Base-by-base conservation (phyloP, 2,888 invertebrate genomes). In the Hydrotaea diabolus region DNA sequence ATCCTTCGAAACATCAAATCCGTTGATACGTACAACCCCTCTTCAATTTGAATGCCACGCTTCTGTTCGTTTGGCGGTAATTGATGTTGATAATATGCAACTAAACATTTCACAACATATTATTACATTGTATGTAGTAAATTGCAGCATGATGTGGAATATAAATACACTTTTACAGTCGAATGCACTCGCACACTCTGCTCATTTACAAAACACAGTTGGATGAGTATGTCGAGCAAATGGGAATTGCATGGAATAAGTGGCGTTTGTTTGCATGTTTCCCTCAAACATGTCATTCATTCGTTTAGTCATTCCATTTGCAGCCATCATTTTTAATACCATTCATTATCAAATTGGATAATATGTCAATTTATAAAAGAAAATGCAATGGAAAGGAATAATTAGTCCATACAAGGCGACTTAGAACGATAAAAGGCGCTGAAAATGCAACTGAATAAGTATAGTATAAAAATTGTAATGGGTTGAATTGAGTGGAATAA, bases 261-360 rank as follows among this genome's bases (percentile, higher is more conserved):
- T 31, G 31, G 31, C 31, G 31, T 59, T 59, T 59, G 23, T 59
- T 59, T 23, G 57, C 31, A 31, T 31, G 31, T 31, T 4, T 31
- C 7, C 3, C 31, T n/a, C 31, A 31, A 31, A 31, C 3, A 4
- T 31, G 31, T 31, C 31, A 31, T 31, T 31, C 31, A 31, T 31
- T 31, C 31, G 31, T 31, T 4, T n/a, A n/a, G n/a, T n/a, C 31
- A 31, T 31, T 31, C 31, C 31, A 31, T 31, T 31, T 31, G 31
- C 7, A 4, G 31, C 31, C 31, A 31, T 31, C 53, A 53, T 17
- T 53, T 7, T 2, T 2, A 17, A n/a, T n/a, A 2, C 17, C n/a
- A 15, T 53, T 17, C 53, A 53, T 53, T 53, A 53, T 53, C 53
- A 8, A 53, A 53, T 53, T 53, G 53, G 53, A 53, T 53, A 53